Conservation (phyloP, 2,797 vertebrate genomes). For the Bovichtus diacanthus region DNA sequence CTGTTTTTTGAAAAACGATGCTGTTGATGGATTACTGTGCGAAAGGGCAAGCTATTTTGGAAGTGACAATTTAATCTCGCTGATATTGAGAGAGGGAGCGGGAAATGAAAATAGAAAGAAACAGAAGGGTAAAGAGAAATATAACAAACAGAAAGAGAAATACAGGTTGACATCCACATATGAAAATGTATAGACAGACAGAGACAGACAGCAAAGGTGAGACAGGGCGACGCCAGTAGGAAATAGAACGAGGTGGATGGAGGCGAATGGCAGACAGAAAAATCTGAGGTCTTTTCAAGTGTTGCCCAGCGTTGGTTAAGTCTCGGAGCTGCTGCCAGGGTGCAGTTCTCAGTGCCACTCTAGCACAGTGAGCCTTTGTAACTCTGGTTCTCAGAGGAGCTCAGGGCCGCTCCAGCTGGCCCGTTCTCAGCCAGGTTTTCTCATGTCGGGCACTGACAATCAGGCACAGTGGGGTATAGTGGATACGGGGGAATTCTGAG, state of each 20-base stretch:
- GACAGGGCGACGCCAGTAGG: constrained; percentile 52
- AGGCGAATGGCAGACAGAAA: constrained; percentile 64
- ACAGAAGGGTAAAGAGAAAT: background rate
- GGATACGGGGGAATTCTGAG: constrained; percentile 39
- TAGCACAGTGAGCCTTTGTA: constrained; percentile 78
- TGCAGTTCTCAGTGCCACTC: constrained; percentile 61
- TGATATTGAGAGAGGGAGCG: background rate
- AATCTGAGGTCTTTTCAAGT: constrained; percentile 66
- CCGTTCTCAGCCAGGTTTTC: constrained; percentile 58
- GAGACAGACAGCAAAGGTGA: constrained; percentile 34
- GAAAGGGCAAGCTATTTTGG: constrained; percentile 64
- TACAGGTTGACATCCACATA: background rate
- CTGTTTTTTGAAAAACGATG: constrained; percentile 35
- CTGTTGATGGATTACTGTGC: constrained; percentile 32
- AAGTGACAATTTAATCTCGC: constrained; percentile 24
- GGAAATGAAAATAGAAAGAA: constrained; percentile 19
- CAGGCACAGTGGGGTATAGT: constrained; percentile 37
- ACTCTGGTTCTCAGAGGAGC: constrained; percentile 63
- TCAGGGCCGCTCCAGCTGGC: constrained; percentile 69
- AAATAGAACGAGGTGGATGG: constrained; percentile 49
- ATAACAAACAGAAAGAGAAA: constrained; percentile 15
- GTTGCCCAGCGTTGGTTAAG: constrained; percentile 58
- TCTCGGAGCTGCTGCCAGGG: constrained; percentile 67
- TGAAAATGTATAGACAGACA: constrained; percentile 7
- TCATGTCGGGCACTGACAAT: constrained; percentile 62